These are phyloP conservation scores for Sycon ciliatum DNA, from an alignment of 37 sponge, comb jelly and placozoan species.

Conservation along the genomic window DNA sequence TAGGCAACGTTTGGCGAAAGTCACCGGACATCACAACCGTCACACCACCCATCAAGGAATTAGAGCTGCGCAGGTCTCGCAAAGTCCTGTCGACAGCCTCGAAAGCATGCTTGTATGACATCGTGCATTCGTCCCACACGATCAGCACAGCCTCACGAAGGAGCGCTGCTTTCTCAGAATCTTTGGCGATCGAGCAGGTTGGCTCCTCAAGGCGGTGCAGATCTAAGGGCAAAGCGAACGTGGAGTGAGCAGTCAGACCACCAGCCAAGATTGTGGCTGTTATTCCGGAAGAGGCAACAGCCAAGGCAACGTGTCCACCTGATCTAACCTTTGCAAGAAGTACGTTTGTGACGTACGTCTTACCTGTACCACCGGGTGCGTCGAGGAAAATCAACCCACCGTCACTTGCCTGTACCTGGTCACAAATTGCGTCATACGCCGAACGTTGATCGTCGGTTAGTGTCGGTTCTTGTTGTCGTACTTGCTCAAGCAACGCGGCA, in stretches of 20 bases:
- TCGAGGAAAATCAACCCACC: constrained; percentile 24
- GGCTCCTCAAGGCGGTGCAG: constrained; percentile 2
- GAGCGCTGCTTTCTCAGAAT: constrained; percentile 17
- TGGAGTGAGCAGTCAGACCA: constrained; percentile 26
- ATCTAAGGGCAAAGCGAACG: constrained; percentile 30
- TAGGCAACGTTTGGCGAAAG: constrained; percentile 34
- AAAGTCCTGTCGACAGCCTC: constrained; percentile 12
- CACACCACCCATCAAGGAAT: constrained; percentile 2
- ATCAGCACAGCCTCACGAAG: constrained; percentile 5
- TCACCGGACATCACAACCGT: constrained; percentile 19
- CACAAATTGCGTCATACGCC: background rate
- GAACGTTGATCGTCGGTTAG: constrained; percentile 18
- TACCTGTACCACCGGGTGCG: constrained; percentile 33
- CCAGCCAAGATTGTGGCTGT: constrained; percentile 23
- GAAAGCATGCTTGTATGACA: constrained; percentile 15
- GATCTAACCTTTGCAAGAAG: constrained; percentile 17
- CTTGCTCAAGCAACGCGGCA: too few relatives aligned
- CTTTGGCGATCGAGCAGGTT: constrained; percentile 21
- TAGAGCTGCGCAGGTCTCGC: background rate
- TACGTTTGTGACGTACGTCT: constrained; percentile 35
- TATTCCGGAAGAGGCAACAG: constrained; percentile 29
- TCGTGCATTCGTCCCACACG: constrained; percentile 23
- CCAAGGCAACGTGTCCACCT: constrained; percentile 14
- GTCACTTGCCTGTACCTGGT: background rate
- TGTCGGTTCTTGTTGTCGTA: constrained; percentile 16